Conservation (phyloP, 1,140 invertebrate species). For the Drosophila grimshawi region DNA sequence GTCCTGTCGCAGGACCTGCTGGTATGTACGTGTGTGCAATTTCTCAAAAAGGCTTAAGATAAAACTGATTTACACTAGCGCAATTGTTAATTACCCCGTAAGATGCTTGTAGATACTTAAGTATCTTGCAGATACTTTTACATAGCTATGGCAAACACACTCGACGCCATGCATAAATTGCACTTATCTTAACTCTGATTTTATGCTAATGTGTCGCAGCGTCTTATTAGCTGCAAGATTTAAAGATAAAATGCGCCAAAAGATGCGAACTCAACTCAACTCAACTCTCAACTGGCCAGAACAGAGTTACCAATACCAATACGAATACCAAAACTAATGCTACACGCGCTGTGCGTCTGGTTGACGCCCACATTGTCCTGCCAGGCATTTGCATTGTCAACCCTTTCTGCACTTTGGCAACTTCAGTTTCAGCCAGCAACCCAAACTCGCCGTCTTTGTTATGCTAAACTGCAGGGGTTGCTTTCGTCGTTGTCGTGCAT, state of each 20-base stretch:
- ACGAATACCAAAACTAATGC: constrained; percentile 6
- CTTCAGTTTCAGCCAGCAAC: constrained; percentile 35
- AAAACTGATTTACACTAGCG: constrained; percentile 73
- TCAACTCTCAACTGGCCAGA: constrained; percentile 26
- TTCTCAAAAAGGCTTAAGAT: constrained; percentile 71
- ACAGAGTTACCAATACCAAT: constrained; percentile 15
- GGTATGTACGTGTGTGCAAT: constrained; percentile 49
- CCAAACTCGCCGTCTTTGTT: constrained; percentile 34
- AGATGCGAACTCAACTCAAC: constrained; percentile 38
- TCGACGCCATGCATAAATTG: constrained; percentile 42
- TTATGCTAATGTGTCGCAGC: constrained; percentile 83
- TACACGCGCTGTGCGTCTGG: constrained; percentile 40
- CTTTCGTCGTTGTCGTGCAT: constrained; percentile 54
- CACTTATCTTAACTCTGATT: constrained; percentile 81
- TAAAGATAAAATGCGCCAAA: constrained; percentile 54
- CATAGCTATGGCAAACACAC: constrained; percentile 62
- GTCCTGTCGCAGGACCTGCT: constrained; percentile 21
- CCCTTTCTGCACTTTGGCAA: constrained; percentile 49
- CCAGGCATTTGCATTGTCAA: constrained; percentile 40
- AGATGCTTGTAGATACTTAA: constrained; percentile 15
- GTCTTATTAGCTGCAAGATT: constrained; percentile 70
- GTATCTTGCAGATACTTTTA: constrained; percentile 47
- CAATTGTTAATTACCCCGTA: constrained; percentile 65
- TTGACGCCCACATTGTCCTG: constrained; percentile 60
- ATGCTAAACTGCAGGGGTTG: constrained; percentile 58